Base-by-base conservation (phyloP, 2,888 invertebrate genomes). In the Lepidocyrtoides sp. region DNA sequence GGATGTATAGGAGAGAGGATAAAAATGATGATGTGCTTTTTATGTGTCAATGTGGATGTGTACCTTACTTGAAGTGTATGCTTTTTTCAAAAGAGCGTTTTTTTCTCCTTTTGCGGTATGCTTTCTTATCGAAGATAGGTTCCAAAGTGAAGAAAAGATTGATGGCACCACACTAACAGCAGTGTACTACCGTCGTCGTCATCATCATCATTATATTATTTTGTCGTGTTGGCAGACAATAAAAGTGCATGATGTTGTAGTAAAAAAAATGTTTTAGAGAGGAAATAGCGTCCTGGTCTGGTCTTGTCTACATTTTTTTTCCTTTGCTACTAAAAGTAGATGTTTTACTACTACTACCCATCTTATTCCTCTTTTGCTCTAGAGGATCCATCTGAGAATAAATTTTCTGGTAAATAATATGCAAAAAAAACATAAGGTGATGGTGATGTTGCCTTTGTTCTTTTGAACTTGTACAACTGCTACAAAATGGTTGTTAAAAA, bases 151-250 rank as follows among this genome's bases (percentile, higher is more conserved):
- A 72, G 36, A 8, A 72, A 48, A 72, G 41, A 48, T 23, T 72
- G 44, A 72, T 72, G 72, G 72, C 72, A 44, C 72, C 72, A 44
- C 36, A 36, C 10, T 4, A 69, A 36, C 69, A 69, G 10, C 69
- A 41, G 69, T 23, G n/a, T n/a, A n/a, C n/a, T n/a, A 48, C 48
- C 72, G 26, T 72, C 69, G n/a, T 63, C 36, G 36, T 72, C 17
- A 44, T 26, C 32, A 72, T 72, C 44, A 12, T 44, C 72, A 44
- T 72, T 72, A 44, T 44, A n/a, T n/a, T n/a, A n/a, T 23, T 54
- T 36, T 69, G 72, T 72, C 44, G 69, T 72, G 44, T 72, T 72
- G 72, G 72, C 72, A 72, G 72, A 72, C 72, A 72, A 72, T 72
- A 72, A 72, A 72, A 44, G 41, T 72, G 44, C 44, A 44, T 44